These are phyloP conservation scores for Anomalospiza imberbis DNA, from an alignment of 2,797 vertebrate genomes.

Conservation along the genomic window DNA sequence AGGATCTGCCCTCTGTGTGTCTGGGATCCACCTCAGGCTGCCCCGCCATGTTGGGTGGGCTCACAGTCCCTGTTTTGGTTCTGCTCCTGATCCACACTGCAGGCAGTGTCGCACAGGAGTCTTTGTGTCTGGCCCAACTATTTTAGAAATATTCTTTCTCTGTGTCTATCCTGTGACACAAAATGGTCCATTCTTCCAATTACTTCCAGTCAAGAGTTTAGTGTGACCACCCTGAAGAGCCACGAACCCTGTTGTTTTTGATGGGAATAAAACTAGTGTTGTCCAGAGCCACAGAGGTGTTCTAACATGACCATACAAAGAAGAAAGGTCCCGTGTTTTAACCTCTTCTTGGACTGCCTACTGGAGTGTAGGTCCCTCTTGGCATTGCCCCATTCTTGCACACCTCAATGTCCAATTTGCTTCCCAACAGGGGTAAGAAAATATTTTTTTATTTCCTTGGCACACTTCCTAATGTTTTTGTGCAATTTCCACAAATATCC, in stretches of 20 bases:
- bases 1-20: neutral
- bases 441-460: neutral
- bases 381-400: neutral
- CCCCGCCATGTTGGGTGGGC: neutral
- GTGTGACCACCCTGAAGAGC: neutral
- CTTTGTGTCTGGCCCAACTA: neutral
- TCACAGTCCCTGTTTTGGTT: neutral
- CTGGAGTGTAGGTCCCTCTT: neutral
- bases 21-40: neutral
- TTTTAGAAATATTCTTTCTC: neutral
- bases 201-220: neutral
- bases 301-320: neutral
- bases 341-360: neutral
- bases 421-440: neutral
- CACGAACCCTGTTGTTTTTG: neutral
- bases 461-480: neutral
- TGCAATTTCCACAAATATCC: neutral
- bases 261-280: neutral
- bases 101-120: neutral
- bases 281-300: neutral
- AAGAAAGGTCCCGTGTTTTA: neutral
- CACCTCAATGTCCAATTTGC: neutral
- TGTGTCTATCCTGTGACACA: neutral
- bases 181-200: neutral
- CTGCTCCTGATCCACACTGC: neutral